Evolutionary conservation across 2,797 vertebrate genomes (phyloP).

Genomic region (Rhabdophis nuchalis): DNA sequence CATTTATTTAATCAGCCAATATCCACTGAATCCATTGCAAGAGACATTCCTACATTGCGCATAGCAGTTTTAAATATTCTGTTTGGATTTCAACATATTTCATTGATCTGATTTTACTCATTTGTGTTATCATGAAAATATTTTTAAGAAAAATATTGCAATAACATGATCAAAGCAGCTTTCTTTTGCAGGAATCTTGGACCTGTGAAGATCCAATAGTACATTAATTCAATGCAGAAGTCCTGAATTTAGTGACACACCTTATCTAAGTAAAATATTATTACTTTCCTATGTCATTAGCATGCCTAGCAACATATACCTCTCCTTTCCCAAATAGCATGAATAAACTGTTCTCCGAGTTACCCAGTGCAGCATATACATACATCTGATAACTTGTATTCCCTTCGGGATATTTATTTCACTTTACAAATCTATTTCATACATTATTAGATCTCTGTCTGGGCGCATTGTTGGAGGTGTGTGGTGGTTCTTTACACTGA

Average conservation of each 20-base stretch:
- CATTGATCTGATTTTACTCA: conserved; percentile 26
- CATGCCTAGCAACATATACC: neutral
- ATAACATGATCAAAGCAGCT: conserved; percentile 28
- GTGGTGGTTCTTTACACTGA: conserved; percentile 99
- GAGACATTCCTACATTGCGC: neutral
- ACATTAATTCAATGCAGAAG: conserved; percentile 31
- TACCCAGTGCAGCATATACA: conserved; percentile 50
- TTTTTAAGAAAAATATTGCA: conserved; percentile 17
- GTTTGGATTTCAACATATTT: conserved; percentile 29
- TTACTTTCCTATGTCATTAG: conserved; percentile 33
- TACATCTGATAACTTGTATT: conserved; percentile 57
- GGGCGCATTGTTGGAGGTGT: conserved; percentile 98
- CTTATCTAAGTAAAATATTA: conserved; percentile 20
- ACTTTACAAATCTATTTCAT: conserved; percentile 76
- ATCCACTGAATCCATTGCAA: neutral
- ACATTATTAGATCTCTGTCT: conserved; percentile 92
- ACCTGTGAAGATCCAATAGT: conserved; percentile 35
- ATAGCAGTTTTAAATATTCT: conserved; percentile 29
- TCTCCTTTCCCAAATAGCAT: neutral
- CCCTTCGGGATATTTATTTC: conserved; percentile 66
- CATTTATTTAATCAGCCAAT: conserved; percentile 9
- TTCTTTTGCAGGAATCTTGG: conserved; percentile 43
- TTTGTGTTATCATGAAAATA: conserved; percentile 17
- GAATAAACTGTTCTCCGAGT: conserved; percentile 4
- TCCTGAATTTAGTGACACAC: conserved; percentile 27